A percentile compares a stretch with the other conserved stretches of the same genome.
Evolutionary conservation across 2,888 invertebrate species (phyloP).

Genomic region (Drosophila austrosaltans): DNA sequence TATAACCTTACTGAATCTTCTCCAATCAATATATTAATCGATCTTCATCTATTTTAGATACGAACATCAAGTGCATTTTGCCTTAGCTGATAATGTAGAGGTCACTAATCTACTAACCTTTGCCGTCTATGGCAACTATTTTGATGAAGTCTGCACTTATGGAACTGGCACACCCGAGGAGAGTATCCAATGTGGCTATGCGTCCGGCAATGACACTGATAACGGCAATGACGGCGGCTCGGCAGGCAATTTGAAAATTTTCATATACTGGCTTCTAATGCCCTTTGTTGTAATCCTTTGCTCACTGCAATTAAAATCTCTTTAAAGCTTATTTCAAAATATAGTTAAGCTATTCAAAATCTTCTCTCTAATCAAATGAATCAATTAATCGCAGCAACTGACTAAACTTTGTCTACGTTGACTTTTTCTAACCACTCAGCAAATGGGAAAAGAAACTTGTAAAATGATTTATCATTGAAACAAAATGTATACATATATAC

Average conservation of each 20-base stretch:
- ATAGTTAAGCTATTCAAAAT: not conserved
- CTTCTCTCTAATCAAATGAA: not conserved
- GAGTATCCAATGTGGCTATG: slow-evolving; percentile 48
- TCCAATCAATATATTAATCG: not conserved
- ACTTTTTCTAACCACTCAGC: too few relatives aligned
- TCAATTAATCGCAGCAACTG: too few relatives aligned
- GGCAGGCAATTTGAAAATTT: not conserved
- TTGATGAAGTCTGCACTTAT: slow-evolving; percentile 60
- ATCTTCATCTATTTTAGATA: slow-evolving; percentile 20
- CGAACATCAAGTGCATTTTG: slow-evolving; percentile 42
- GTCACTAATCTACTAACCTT: slow-evolving; percentile 68
- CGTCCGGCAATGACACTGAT: not conserved
- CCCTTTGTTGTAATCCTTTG: not conserved
- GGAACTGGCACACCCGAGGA: slow-evolving; percentile 25
- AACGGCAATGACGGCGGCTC: not conserved
- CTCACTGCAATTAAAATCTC: not conserved
- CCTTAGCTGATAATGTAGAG: slow-evolving; percentile 43
- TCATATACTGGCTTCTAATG: not conserved
- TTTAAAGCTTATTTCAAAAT: not conserved
- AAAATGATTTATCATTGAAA: too few relatives aligned
- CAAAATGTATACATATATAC: too few relatives aligned
- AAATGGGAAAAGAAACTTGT: too few relatives aligned
- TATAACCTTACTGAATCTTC: not conserved
- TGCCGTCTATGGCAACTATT: slow-evolving; percentile 78
- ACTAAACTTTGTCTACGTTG: too few relatives aligned